Conservation (phyloP, 2,888 invertebrate genomes). For the Leptura quadrifasciata region DNA sequence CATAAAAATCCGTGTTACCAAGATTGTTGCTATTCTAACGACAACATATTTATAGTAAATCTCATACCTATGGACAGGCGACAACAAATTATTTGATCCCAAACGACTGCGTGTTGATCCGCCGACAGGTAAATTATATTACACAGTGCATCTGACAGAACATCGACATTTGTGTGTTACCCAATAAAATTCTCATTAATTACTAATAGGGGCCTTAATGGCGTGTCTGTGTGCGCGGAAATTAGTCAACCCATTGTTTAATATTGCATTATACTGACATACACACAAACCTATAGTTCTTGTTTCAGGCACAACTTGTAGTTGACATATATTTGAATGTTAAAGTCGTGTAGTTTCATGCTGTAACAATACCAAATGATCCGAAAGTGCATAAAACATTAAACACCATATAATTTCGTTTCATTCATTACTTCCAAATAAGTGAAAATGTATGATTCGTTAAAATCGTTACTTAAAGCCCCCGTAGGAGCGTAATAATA, state of each 20-base stretch:
- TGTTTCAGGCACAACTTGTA: background rate
- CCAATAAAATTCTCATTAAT: conserved; percentile 24
- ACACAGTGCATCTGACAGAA: background rate
- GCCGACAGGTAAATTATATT: conserved; percentile 17
- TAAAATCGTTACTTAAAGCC: too few relatives aligned
- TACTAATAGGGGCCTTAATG: conserved; percentile 4
- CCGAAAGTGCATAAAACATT: too few relatives aligned
- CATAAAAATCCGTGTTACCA: too few relatives aligned
- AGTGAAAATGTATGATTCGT: too few relatives aligned
- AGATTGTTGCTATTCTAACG: too few relatives aligned
- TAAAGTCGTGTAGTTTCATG: background rate
- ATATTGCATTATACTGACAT: conserved; percentile 17
- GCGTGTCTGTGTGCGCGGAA: conserved; percentile 4
- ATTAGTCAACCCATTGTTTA: conserved; percentile 22
- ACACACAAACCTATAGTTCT: background rate
- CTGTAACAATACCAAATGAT: too few relatives aligned
- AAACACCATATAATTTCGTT: too few relatives aligned
- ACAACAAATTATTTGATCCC: background rate
- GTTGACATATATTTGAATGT: background rate
- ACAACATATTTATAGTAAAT: too few relatives aligned
- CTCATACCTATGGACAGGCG: background rate
- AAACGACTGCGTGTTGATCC: conserved; percentile 1
- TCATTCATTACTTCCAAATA: too few relatives aligned
- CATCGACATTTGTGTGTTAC: conserved; percentile 9
- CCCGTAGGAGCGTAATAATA: too few relatives aligned